Conservation (phyloP, 2,888 invertebrate genomes). For the Yponomeuta plumbellus region DNA sequence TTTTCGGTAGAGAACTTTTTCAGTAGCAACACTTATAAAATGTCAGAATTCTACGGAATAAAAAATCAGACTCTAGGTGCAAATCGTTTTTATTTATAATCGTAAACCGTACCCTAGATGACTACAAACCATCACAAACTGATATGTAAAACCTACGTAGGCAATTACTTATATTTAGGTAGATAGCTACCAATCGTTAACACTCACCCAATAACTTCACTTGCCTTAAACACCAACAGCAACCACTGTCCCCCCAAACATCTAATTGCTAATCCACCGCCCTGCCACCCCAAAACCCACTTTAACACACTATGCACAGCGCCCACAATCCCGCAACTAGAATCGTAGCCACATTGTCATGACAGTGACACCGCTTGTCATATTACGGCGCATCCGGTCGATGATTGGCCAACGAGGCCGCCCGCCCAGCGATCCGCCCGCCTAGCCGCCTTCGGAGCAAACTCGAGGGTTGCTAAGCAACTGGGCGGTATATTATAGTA, state of each 20-base stretch:
- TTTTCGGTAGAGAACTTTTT: too few relatives aligned
- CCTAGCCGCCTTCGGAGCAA: neutral
- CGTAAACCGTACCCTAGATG: too few relatives aligned
- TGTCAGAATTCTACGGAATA: too few relatives aligned
- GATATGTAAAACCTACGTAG: too few relatives aligned
- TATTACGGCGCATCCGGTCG: constrained; percentile 58
- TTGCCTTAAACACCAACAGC: neutral
- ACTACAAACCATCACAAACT: too few relatives aligned
- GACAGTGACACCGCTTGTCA: constrained; percentile 56
- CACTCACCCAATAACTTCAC: neutral
- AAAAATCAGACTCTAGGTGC: too few relatives aligned
- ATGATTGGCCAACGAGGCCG: constrained; percentile 51
- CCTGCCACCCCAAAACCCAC: neutral
- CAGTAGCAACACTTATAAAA: too few relatives aligned
- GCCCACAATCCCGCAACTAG: neutral
- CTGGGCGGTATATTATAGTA: neutral
- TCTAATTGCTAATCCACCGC: neutral
- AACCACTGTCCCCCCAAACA: neutral
- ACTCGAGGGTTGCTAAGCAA: neutral
- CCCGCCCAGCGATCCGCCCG: constrained; percentile 25
- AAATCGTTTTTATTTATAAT: too few relatives aligned
- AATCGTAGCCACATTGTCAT: neutral
- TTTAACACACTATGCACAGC: neutral
- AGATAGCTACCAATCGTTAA: too few relatives aligned
- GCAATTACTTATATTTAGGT: too few relatives aligned